Conservation (phyloP, 92 coral and sea anemone genomes). For the Diadumene lineata region DNA sequence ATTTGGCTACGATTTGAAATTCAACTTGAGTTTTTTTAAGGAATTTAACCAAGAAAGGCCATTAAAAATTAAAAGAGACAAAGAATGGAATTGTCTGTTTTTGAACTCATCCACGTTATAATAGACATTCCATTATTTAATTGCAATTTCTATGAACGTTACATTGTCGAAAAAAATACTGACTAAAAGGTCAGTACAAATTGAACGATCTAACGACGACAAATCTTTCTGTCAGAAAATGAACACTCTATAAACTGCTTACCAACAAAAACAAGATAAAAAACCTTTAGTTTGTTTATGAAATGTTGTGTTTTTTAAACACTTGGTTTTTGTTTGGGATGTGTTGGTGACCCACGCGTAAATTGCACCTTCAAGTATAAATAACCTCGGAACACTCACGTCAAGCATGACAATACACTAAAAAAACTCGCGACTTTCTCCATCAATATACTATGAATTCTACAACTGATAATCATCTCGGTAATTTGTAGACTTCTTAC, state of each 20-base stretch:
- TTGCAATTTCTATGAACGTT: slow-evolving; percentile 52
- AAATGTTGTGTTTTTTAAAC: slow-evolving; percentile 12
- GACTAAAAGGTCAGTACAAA: no score
- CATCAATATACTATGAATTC: background rate
- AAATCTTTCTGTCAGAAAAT: background rate
- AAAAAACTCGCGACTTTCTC: background rate
- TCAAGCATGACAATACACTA: background rate
- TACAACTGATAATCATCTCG: slow-evolving; percentile 7
- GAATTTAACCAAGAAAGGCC: slow-evolving; percentile 82
- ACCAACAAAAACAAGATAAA: slow-evolving; percentile 15
- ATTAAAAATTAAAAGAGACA: slow-evolving; percentile 72
- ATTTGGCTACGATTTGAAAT: slow-evolving; percentile 11
- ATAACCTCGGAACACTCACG: slow-evolving; percentile 16
- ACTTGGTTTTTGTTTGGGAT: slow-evolving; percentile 15
- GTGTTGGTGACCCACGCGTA: slow-evolving; percentile 20
- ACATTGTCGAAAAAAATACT: slow-evolving; percentile 44
- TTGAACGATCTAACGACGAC: slow-evolving; percentile 31
- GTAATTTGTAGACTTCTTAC: slow-evolving; percentile 1
- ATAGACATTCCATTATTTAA: slow-evolving; percentile 76
- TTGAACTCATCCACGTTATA: slow-evolving; percentile 63
- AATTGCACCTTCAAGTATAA: slow-evolving; percentile 15
- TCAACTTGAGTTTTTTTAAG: slow-evolving; percentile 25
- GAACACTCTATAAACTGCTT: slow-evolving; percentile 6
- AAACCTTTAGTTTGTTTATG: slow-evolving; percentile 18
- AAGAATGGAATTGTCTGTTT: slow-evolving; percentile 70